Evolutionary conservation across 2,797 vertebrate genomes (phyloP), one percentile per base, ranked within the genome.

Genomic region (Pitangus sulphuratus): DNA sequence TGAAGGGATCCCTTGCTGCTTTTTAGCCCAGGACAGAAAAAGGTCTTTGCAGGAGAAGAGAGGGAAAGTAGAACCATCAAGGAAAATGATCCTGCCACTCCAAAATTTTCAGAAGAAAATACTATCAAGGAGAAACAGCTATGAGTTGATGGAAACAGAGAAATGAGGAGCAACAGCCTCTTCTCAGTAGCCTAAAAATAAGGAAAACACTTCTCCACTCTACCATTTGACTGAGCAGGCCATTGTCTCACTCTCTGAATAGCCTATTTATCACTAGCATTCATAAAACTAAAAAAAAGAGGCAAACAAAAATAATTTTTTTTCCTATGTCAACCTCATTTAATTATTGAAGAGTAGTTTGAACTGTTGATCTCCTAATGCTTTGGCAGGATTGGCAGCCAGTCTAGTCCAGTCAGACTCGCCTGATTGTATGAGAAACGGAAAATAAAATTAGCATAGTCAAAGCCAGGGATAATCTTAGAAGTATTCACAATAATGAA

Each of bases 381-480:
- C 69, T 80, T 89, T 81, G 18, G 72, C 1, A 4, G 45, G 47
- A 92, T 16, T 94, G 81, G 90, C 82, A 93, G 69, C 53, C 89
- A 93, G 64, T 69, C 75, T 82, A 83, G 74, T 33, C 68, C 54
- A 91, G 82, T 78, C 76, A 94, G 82, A 76, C 65, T 91, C 89
- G 75, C 31, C 68, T 93, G 84, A 91, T 45, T 64, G n/a, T 58
- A 78, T 33, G 39, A 90, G 84, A 94, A 93, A 91, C 31, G 74
- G 70, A 89, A 96, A 94, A 92, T 93, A 93, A 93, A 94, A 96
- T 81, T 91, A 93, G 78, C 90, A 91, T 78, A 95, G 82, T 68
- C 69, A 92, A 91, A 95, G 84, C 16, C n/a, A 85, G 50, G 57
- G 82, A 93, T 83, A 91, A 92, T 91, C 84, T 95, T 44, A 90